Base-by-base conservation (phyloP, 2,888 invertebrate species). In the Caenorhabditis angaria region DNA sequence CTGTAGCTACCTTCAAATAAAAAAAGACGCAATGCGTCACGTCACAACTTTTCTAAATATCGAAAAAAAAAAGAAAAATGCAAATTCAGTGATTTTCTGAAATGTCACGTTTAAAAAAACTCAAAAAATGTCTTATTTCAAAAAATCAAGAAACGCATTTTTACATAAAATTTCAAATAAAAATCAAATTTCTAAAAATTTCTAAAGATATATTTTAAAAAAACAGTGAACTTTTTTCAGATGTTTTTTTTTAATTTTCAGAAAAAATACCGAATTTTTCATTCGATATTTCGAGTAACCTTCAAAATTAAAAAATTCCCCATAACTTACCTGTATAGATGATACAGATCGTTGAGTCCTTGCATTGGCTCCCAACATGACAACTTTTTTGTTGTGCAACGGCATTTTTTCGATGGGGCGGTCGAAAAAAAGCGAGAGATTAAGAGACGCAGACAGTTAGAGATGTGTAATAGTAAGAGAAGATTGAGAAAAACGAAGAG, bases 321-420 rank as follows among this genome's bases (percentile, higher is more conserved):
- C 32, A 24, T 24, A 24, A 6, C 76, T 35, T 29, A 81, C 81
- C 78, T 79, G 79, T 50, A 81, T 70, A 18, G 75, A 73, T 27
- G 81, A 81, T 28, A 68, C 75, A 28, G 79, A 79, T 70, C 81
- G 73, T 65, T 79, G 79, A 41, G 81, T 81, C 29, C 81, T 73
- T 55, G 78, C 69, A 51, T 68, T 65, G 63, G 81, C 71, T 63
- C 81, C 81, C 66, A 81, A 70, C 78, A 79, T 79, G 60, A 75
- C 74, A 62, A 78, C 32, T 3, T 18, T 18, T 41, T 41, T 73
- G 61, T 76, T 74, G 65, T 76, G 65, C 65, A 65, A 60, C 18
- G 68, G 61, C 73, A 69, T 69, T 54, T 65, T 12, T 41, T 41
- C 32, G 32, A 8, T 5, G 32, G 32, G 32, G 10, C 6, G 10